Base-by-base conservation (phyloP, 2,113 vertebrate species). In the Manacus vitellinus region DNA sequence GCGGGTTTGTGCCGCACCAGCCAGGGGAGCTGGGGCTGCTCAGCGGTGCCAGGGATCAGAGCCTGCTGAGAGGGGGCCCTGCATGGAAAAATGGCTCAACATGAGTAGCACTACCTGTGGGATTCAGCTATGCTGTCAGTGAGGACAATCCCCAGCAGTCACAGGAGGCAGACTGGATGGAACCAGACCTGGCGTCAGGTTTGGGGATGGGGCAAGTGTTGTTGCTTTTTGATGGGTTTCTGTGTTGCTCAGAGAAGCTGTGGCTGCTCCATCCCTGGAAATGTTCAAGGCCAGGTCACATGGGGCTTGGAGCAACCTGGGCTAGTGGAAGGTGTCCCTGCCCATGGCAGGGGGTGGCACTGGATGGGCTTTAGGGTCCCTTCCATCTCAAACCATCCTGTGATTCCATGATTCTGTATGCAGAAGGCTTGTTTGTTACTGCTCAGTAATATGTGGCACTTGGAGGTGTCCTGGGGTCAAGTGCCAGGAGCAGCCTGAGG, bases 131-230 rank as follows among this genome's bases (percentile, higher is more conserved):
- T 14, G 17, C 82, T 41, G 52, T 1, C 2, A 22, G 0, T 27
- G 22, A 31, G 15, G 41, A 19, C 72, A 30, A 1, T 31, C 2
- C 44, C 41, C 7, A 30, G 41, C 37, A 7, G 23, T 3, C 12
- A 11, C 1, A 17, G 23, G 18, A 30, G 56, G 39, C 20, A 41
- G 35, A 16, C 19, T 30, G 23, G 18, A 11, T 18, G 61, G 12
- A 39, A 9, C 1, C 20, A 10, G n/a, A 22, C 21, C 1, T 12
- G 2, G 2, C 35, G 66, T 12, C 1, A 6, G 14, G 1, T 22
- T 18, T 3, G 21, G 23, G 7, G 23, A 6, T 10, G 7, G 30
- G 16, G 46, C 41, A 61, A 74, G n/a, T 47, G 14, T 2, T 5
- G 35, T 1, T 14, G n/a, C 5, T 35, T 70, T 68, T 31, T 59